A percentile compares a stretch with the other conserved stretches of the same genome.
Evolutionary conservation across 2,113 vertebrate genomes (phyloP).

Genomic region (Rhizomys pruinosus): DNA sequence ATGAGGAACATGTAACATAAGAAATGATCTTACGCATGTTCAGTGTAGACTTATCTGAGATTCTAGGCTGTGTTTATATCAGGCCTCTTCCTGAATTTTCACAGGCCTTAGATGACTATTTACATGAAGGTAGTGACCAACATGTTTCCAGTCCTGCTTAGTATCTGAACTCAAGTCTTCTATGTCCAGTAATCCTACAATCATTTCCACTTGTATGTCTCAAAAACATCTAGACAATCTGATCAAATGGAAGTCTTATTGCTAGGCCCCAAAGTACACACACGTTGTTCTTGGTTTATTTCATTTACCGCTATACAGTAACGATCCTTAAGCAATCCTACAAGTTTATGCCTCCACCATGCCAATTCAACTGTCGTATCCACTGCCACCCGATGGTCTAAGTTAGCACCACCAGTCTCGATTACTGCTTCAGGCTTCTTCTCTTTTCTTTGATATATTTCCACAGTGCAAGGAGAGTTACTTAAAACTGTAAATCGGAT

Average conservation of each 20-base stretch:
- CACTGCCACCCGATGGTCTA: not conserved
- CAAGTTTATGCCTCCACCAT: fast-evolving
- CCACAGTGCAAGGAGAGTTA: not conserved
- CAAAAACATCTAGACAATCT: not conserved
- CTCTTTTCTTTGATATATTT: too few relatives aligned
- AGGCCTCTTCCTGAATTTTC: not conserved
- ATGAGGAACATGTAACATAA: too few relatives aligned
- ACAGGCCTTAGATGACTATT: not conserved
- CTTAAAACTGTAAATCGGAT: too few relatives aligned
- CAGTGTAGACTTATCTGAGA: not conserved
- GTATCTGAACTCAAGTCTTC: not conserved
- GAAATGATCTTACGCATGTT: not conserved
- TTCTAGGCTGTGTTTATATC: not conserved
- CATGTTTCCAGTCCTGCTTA: fast-evolving
- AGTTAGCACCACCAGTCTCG: fast-evolving
- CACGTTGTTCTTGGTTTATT: too few relatives aligned
- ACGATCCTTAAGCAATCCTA: fast-evolving
- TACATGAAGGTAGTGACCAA: too few relatives aligned
- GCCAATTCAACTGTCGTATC: fast-evolving
- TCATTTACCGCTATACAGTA: fast-evolving
- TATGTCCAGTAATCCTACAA: not conserved
- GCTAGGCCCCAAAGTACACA: not conserved
- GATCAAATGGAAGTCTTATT: not conserved
- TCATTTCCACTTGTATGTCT: not conserved
- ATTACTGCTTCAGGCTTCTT: too few relatives aligned